Percentiles rank a stretch among this genome's conserved stretches.
phyloP scores from a whole-genome alignment of 2,888 invertebrate genomes.

The Protophormia terraenovae region DNA sequence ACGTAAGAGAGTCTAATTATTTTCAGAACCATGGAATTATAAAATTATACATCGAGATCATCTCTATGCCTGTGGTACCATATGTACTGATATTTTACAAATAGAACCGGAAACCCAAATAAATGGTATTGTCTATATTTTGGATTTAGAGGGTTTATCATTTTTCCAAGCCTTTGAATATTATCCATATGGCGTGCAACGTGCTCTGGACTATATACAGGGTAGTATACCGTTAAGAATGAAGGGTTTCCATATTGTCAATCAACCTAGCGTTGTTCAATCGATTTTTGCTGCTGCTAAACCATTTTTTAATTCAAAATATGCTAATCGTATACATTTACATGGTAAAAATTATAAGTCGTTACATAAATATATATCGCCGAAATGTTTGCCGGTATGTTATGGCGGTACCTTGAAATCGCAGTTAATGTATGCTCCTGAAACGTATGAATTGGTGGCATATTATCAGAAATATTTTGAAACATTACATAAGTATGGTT shows the following conservation, averaged over 20 bases:
- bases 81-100: conserved; percentile 24
- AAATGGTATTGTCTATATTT: conserved; percentile 34
- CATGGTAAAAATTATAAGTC: conserved; percentile 41
- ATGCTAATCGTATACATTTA: conserved; percentile 11
- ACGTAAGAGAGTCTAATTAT: background rate
- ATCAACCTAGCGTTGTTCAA: conserved; percentile 26
- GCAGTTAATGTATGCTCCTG: conserved; percentile 68
- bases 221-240: background rate
- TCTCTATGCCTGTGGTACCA: background rate
- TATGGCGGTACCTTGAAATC: conserved; percentile 50
- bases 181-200: conserved; percentile 6
- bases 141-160: conserved; percentile 16
- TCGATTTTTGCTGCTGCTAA: background rate
- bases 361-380: conserved; percentile 39
- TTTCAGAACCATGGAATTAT: conserved; percentile 27
- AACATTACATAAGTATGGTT: conserved; percentile 26
- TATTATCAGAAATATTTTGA: conserved; percentile 25
- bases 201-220: conserved; percentile 30
- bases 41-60: background rate
- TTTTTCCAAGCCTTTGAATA: conserved; percentile 1
- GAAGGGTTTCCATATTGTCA: conserved; percentile 31
- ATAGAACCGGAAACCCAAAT: conserved; percentile 47
- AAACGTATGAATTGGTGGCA: conserved; percentile 38
- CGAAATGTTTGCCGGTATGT: conserved; percentile 47
- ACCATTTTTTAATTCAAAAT: conserved; percentile 6